Evolutionary conservation across 2,113 vertebrate species (phyloP).

Genomic region (Osmerus eperlanus): DNA sequence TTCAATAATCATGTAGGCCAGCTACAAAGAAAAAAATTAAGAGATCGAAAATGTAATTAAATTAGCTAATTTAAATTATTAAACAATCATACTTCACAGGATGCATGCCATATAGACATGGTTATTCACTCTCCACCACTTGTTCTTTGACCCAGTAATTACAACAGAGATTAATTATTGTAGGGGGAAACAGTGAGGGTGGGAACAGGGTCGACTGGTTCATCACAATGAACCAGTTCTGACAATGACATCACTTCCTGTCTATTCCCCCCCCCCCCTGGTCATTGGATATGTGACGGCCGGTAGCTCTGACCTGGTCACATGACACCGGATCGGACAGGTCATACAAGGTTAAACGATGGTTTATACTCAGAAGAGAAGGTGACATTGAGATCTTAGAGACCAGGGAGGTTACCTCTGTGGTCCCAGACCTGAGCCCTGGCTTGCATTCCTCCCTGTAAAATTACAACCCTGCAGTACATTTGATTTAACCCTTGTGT

Average conservation of each 20-base stretch:
- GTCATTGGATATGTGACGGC: no score
- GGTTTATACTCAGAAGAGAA: slow-evolving; percentile 46
- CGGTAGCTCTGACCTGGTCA: slow-evolving; percentile 27
- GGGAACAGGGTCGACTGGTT: no score
- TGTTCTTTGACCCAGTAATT: slow-evolving; percentile 74
- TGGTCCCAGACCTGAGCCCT: slow-evolving; percentile 52
- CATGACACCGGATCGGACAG: slow-evolving; percentile 20
- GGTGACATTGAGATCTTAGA: slow-evolving; percentile 10
- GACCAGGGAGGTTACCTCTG: slow-evolving; percentile 41
- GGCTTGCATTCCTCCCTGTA: slow-evolving; percentile 60
- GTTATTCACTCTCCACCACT: slow-evolving; percentile 75
- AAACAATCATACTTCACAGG: slow-evolving; percentile 88
- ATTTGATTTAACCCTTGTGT: no score
- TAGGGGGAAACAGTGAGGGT: slow-evolving; percentile 32
- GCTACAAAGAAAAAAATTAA: slow-evolving; percentile 84
- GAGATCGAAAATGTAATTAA: slow-evolving; percentile 48
- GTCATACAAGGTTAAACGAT: slow-evolving; percentile 49
- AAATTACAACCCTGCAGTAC: slow-evolving; percentile 31
- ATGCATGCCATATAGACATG: slow-evolving; percentile 81
- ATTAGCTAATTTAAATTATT: slow-evolving; percentile 57
- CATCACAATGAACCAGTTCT: no score
- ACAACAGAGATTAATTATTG: slow-evolving; percentile 70
- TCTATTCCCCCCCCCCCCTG: no score
- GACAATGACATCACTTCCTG: no score
- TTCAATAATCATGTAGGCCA: slow-evolving; percentile 89